Evolutionary conservation across 2,113 vertebrate genomes (phyloP).

Genomic region (Salvelinus alpinus): DNA sequence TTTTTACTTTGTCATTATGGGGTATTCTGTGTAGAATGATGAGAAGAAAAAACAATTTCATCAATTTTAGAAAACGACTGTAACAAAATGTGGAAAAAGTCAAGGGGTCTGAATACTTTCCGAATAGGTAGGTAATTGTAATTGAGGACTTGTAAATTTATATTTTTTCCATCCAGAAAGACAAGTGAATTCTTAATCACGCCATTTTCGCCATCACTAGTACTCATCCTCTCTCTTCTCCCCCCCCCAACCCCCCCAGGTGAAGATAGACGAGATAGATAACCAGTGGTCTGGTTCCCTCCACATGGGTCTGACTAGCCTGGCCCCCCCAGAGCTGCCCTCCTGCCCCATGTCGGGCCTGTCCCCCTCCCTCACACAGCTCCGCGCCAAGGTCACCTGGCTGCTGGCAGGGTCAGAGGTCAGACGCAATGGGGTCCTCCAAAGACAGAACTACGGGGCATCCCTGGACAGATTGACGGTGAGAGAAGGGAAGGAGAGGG

Average conservation of each 20-base stretch:
- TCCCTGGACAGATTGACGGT: slow-evolving; percentile 86
- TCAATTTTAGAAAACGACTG: too few relatives aligned
- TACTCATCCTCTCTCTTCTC: too few relatives aligned
- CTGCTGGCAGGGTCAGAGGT: slow-evolving; percentile 87
- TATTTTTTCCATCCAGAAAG: too few relatives aligned
- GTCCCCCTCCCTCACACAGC: slow-evolving; percentile 81
- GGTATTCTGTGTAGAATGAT: too few relatives aligned
- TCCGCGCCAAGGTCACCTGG: slow-evolving; percentile 89
- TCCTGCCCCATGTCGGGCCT: slow-evolving; percentile 78
- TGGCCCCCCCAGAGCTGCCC: slow-evolving; percentile 80
- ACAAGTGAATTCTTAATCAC: too few relatives aligned
- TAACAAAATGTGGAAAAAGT: too few relatives aligned
- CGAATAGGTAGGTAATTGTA: too few relatives aligned
- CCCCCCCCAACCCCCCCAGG: slow-evolving; percentile 58
- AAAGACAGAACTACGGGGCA: slow-evolving; percentile 87
- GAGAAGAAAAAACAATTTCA: too few relatives aligned
- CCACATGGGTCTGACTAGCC: slow-evolving; percentile 84
- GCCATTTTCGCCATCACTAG: too few relatives aligned
- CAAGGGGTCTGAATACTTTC: too few relatives aligned
- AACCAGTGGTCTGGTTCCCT: slow-evolving; percentile 89
- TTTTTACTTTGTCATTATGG: too few relatives aligned
- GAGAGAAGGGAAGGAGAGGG: slow-evolving; percentile 19
- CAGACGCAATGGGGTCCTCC: slow-evolving; percentile 82
- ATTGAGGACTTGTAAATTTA: too few relatives aligned
- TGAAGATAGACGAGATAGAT: slow-evolving; percentile 86